Evolutionary conservation across 2,888 invertebrate species (phyloP), one percentile per base, ranked within the genome.

Genomic region (Lomographa bimaculata): DNA sequence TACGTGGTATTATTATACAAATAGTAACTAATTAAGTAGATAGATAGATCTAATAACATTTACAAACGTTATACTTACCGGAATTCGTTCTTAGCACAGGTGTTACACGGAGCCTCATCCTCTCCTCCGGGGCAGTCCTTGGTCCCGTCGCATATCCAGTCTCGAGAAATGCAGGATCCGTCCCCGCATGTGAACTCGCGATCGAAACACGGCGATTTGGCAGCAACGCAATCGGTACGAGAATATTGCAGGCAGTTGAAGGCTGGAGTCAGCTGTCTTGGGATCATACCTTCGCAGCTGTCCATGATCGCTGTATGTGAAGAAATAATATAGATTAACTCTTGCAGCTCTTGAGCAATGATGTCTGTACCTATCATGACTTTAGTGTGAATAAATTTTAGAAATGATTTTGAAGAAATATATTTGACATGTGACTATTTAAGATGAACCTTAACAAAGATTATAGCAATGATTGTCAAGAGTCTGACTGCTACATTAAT

Each of bases 101-200:
- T 49, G 0, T 60, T 49, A 55, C 93, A 94, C 21, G 86, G 74
- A 1, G 73, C 65, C 60, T 94, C 93, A 52, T 93, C 93, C 12
- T 93, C 92, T 0, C 91, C 92, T 44, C 85, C 90, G 2, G 87
- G 74, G 48, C 94, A 94, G 61, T 94, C 93, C 0, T 73, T 72
- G 6, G 90, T 90, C 1, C 91, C 90, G 52, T 93, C 93, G 59
- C 94, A 94, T 26, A 91, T 76, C 92, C 92, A 93, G 44, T 91
- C 91, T 5, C 85, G 64, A 0, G 92, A 92, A 25, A 93, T 87
- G 60, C 93, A 93, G 3, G 90, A 82, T 0, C 90, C 90, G 53
- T 93, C 93, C 0, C 70, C 63, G 49, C 93, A 93, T 10, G 83
- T 71, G 50, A 91, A 77, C 74, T 93, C 93, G 21, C 90, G 87